Evolutionary conservation across 2,797 vertebrate genomes (phyloP).

Genomic region (Myotis myotis): DNA sequence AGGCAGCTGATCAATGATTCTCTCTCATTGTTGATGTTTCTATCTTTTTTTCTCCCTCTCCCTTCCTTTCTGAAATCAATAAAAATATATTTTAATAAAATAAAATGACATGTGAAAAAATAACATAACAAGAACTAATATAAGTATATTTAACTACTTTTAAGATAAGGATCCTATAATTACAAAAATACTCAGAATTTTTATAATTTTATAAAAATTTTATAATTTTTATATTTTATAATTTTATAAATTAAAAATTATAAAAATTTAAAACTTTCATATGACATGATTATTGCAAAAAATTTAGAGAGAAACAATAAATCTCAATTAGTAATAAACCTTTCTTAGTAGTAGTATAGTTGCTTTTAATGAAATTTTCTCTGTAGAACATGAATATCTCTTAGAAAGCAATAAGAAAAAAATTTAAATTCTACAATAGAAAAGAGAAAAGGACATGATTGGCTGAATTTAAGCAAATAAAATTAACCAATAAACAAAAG

Average conservation of each 20-base stretch:
- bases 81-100: too few relatives aligned
- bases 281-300: background rate
- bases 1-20: too few relatives aligned
- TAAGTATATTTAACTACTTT: background rate
- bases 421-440: background rate
- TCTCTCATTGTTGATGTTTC: too few relatives aligned
- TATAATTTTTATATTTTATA: too few relatives aligned
- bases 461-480: background rate
- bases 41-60: too few relatives aligned
- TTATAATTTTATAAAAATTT: too few relatives aligned
- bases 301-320: background rate
- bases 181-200: background rate
- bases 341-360: background rate
- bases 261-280: background rate
- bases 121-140: background rate
- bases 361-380: background rate
- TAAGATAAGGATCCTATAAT: background rate
- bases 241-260: too few relatives aligned
- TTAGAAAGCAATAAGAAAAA: background rate
- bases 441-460: background rate
- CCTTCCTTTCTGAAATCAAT: too few relatives aligned
- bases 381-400: background rate
- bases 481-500: background rate
- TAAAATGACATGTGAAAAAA: background rate
- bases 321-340: background rate